Evolutionary conservation across 2,888 invertebrate species (phyloP).

Genomic region (Rutpela maculata): DNA sequence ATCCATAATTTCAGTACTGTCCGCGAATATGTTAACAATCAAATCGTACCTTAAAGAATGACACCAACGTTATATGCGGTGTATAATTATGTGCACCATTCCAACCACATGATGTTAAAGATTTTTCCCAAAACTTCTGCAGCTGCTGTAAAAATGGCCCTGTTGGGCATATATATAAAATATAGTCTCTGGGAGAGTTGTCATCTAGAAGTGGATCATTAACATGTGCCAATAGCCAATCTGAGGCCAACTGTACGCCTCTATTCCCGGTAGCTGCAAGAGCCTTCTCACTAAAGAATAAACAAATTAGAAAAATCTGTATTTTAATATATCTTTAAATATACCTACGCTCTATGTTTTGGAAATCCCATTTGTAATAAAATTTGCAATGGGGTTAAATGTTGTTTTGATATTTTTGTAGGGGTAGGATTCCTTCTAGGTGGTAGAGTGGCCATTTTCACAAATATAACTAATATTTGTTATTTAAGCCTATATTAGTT

Average conservation of each 20-base stretch:
- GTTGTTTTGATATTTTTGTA: constrained; percentile 83
- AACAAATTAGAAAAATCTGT: constrained; percentile 25
- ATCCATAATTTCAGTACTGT: too few species aligned
- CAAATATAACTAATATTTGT: background rate
- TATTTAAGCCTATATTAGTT: background rate
- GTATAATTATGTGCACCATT: constrained; percentile 94
- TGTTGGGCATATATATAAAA: constrained; percentile 90
- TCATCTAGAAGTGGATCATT: constrained; percentile 89
- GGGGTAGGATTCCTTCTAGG: constrained; percentile 86
- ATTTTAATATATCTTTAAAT: constrained; percentile 10
- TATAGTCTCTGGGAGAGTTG: constrained; percentile 87
- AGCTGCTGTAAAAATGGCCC: constrained; percentile 84
- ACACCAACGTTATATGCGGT: constrained; percentile 92
- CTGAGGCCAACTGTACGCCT: constrained; percentile 91
- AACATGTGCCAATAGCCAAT: constrained; percentile 93
- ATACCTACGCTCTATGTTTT: constrained; percentile 89
- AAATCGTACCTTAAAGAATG: constrained; percentile 89
- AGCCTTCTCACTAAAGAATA: constrained; percentile 85
- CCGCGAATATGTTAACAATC: too few species aligned
- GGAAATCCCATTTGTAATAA: constrained; percentile 93
- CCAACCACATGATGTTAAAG: constrained; percentile 85
- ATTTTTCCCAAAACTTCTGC: constrained; percentile 86
- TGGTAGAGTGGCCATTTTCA: constrained; percentile 83
- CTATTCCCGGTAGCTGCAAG: constrained; percentile 92
- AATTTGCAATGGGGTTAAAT: constrained; percentile 86